A percentile compares a stretch with the other conserved stretches of the same genome.
Conservation (phyloP, 2,797 vertebrate species). For the Enteromius treurensis region DNA sequence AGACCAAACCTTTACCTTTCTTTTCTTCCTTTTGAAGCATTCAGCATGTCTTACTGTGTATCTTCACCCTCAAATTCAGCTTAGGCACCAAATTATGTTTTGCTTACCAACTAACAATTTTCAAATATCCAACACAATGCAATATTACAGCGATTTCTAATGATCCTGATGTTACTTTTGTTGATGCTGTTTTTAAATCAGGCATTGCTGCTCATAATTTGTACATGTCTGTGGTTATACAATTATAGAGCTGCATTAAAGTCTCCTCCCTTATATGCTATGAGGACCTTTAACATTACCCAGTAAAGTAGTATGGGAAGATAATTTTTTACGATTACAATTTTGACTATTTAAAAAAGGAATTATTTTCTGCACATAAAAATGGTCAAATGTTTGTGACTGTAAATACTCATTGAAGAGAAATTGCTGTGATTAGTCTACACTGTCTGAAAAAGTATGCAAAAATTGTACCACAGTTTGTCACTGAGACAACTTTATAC, state of each 20-base stretch:
- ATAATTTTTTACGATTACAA: not conserved
- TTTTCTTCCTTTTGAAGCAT: not conserved
- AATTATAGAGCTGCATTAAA: not conserved
- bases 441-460: not conserved
- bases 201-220: conserved; percentile 1
- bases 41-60: not conserved
- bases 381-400: not conserved
- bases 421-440: not conserved
- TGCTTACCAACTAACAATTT: not conserved
- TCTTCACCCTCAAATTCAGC: not conserved
- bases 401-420: not conserved
- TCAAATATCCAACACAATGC: not conserved
- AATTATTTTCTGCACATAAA: not conserved
- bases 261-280: not conserved
- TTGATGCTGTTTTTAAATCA: conserved; percentile 8
- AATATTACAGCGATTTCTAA: conserved; percentile 7
- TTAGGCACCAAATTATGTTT: conserved; percentile 4
- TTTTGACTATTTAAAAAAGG: not conserved
- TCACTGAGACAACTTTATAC: not conserved
- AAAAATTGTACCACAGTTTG: not conserved
- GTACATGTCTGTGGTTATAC: conserved; percentile 18
- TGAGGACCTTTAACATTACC: not conserved
- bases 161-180: not conserved
- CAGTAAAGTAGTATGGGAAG: not conserved
- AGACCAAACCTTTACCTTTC: not conserved